Evolutionary conservation across 2,888 invertebrate genomes (phyloP).

Genomic region (Dolichomitus sp.): DNA sequence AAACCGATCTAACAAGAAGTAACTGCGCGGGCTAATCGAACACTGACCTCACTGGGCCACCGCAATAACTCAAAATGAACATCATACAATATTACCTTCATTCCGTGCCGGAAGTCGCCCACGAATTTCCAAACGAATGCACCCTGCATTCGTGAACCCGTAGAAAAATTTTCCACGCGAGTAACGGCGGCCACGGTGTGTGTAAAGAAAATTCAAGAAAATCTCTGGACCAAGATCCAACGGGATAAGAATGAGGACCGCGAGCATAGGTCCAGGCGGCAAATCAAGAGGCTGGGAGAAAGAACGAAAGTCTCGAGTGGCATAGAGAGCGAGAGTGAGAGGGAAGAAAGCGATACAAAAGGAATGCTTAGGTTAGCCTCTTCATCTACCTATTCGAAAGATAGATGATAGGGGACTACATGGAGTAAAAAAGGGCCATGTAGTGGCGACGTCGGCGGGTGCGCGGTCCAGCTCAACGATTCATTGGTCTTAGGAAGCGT

Average conservation of each 20-base stretch:
- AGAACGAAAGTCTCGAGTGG: slow-evolving; percentile 46
- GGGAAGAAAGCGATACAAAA: slow-evolving; percentile 67
- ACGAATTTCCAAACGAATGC: slow-evolving; percentile 30
- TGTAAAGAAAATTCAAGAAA: slow-evolving; percentile 74
- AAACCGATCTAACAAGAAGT: neutral
- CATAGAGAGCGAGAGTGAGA: slow-evolving; percentile 29
- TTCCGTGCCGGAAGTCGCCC: slow-evolving; percentile 41
- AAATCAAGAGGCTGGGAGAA: slow-evolving; percentile 68
- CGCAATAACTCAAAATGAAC: neutral
- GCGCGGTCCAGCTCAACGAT: slow-evolving; percentile 45
- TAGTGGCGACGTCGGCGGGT: slow-evolving; percentile 56
- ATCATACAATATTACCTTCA: neutral
- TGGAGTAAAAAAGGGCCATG: slow-evolving; percentile 55
- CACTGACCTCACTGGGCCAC: neutral
- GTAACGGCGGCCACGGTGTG: slow-evolving; percentile 47
- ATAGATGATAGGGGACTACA: slow-evolving; percentile 71
- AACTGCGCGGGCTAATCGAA: slow-evolving; percentile 22
- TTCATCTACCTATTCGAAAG: slow-evolving; percentile 70
- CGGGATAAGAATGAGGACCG: slow-evolving; percentile 64
- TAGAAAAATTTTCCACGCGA: slow-evolving; percentile 45
- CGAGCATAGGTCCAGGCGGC: slow-evolving; percentile 52
- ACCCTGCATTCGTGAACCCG: slow-evolving; percentile 25
- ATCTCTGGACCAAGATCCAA: slow-evolving; percentile 69
- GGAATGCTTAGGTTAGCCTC: slow-evolving; percentile 67
- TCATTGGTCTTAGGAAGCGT: slow-evolving; percentile 67